Percentiles rank a stretch among this genome's conserved stretches.
phyloP scores from a whole-genome alignment of 2,113 vertebrate genomes.

The Heterotis niloticus region DNA sequence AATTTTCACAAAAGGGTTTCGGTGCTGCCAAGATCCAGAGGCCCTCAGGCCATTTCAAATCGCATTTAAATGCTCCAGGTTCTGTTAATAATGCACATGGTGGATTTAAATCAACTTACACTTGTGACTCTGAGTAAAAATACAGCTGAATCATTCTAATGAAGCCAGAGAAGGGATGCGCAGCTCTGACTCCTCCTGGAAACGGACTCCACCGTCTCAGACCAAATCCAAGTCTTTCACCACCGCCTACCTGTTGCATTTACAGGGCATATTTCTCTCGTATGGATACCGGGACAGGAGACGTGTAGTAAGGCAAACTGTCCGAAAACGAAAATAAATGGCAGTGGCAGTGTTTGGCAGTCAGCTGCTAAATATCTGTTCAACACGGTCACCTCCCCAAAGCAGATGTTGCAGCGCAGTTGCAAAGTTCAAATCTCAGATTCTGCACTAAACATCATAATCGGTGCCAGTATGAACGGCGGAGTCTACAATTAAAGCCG shows the following conservation, averaged over 20 bases:
- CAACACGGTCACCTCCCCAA: neutral
- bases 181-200: too few species aligned
- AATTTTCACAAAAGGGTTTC: too few species aligned
- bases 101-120: slow-evolving; percentile 3
- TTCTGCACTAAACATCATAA: neutral
- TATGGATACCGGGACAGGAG: neutral
- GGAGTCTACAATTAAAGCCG: slow-evolving; percentile 31
- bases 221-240: neutral
- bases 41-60: neutral
- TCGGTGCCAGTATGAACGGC: slow-evolving; percentile 21
- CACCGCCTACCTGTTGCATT: neutral
- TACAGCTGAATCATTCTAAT: too few species aligned
- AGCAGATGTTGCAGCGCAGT: neutral
- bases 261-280: neutral
- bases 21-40: neutral
- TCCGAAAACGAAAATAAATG: too few species aligned
- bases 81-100: neutral
- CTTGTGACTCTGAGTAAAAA: neutral
- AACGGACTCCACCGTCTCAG: too few species aligned
- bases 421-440: neutral
- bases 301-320: too few species aligned
- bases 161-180: too few species aligned
- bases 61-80: neutral
- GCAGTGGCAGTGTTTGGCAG: too few species aligned
- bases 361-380: neutral